Evolutionary conservation across 2,888 invertebrate species (phyloP), one percentile per base, ranked within the genome.

Genomic region (Apamea epomidion): DNA sequence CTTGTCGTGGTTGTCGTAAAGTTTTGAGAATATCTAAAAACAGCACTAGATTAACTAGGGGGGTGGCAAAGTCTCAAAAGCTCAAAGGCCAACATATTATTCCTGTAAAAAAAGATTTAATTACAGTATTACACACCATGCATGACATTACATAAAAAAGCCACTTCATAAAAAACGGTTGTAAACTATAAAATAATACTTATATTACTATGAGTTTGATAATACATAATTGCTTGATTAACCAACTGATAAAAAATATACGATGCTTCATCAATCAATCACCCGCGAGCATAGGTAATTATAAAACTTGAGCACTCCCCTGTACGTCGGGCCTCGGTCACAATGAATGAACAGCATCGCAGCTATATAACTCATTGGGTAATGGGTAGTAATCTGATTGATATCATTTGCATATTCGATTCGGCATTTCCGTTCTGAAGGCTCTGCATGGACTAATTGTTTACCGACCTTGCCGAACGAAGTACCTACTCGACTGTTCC

Each of bases 351-450:
- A 95, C 94, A 92, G 92, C 93, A 91, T 83, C 86, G 29, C 75
- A 88, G 91, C 91, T 91, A 91, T 90, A 91, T 91, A 91, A 87
- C 89, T 90, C 90, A 91, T 92, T 92, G 91, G 89, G 91, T 92
- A 92, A 92, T 93, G 90, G 92, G 86, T 87, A 89, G 90, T 91
- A 93, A 93, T 93, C 91, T 88, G 91, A 94, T 93, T 90, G 92
- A 94, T 94, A 90, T 85, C 86, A 95, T 96, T 96, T 95, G 94
- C 95, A 96, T 96, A 95, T 95, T 94, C 92, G 93, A 94, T 94
- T 94, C 94, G 94, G 94, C 94, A 93, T 97, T 96, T 96, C 96
- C 96, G 96, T 93, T 95, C 91, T 82, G 89, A 92, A 91, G 91
- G 88, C 91, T 92, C 90, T 91, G 88, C 89, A 87, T 91, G 90